A percentile compares a stretch with the other conserved stretches of the same genome.
These are phyloP conservation scores for Neodiprion virginianus DNA, from an alignment of 1,140 invertebrate species.

Conservation along the genomic window DNA sequence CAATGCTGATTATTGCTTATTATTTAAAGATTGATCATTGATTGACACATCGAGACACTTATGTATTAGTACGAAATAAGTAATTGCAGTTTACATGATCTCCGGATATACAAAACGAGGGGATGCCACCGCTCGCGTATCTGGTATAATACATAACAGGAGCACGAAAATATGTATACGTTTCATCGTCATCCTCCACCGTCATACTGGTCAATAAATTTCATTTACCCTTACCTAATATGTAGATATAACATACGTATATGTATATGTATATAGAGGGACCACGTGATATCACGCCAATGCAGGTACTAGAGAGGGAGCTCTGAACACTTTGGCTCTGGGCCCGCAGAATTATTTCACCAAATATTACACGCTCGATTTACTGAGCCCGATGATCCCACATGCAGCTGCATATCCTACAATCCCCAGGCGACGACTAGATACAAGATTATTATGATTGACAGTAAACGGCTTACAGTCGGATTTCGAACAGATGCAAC, in stretches of 20 bases:
- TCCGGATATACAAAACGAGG: constrained; percentile 9
- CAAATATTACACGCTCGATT: not conserved
- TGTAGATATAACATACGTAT: not conserved
- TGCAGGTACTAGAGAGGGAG: constrained; percentile 50
- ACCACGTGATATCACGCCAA: constrained; percentile 18
- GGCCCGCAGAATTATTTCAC: constrained; percentile 35
- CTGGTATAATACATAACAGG: constrained; percentile 7
- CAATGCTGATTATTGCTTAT: constrained; percentile 51
- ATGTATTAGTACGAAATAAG: constrained; percentile 17
- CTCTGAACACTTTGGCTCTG: constrained; percentile 48
- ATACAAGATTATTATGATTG: too few relatives aligned
- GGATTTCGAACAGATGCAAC: too few relatives aligned
- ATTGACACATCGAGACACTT: constrained; percentile 49
- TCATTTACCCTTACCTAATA: not conserved
- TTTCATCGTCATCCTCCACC: not conserved
- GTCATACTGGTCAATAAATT: not conserved
- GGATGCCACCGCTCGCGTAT: constrained; percentile 19
- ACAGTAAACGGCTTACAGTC: too few relatives aligned
- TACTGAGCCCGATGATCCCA: too few relatives aligned
- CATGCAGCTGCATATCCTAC: too few relatives aligned
- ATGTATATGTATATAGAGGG: not conserved
- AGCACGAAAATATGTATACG: constrained; percentile 45
- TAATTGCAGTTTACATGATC: constrained; percentile 10
- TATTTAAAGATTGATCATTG: constrained; percentile 40
- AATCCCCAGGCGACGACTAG: too few relatives aligned